These are phyloP conservation scores for Hassar affinis DNA, from an alignment of 2,113 vertebrate genomes.

Conservation along the genomic window DNA sequence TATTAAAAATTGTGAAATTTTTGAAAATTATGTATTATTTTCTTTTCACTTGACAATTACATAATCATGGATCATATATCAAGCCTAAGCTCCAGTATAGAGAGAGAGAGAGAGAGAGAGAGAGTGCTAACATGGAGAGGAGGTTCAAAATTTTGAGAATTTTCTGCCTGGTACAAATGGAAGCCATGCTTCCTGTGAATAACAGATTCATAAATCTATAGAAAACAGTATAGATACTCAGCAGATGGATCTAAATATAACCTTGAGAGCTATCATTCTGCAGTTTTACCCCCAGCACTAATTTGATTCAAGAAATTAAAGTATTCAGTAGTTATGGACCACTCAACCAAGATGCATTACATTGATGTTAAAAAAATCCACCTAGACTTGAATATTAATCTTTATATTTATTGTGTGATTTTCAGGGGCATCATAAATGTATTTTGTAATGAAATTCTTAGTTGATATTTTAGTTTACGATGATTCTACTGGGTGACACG, in stretches of 20 bases:
- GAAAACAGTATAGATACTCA: background rate
- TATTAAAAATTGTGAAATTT: too few relatives aligned
- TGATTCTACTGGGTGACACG: too few relatives aligned
- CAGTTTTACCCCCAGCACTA: slow-evolving; percentile 11
- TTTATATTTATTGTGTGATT: background rate
- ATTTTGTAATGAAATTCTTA: background rate
- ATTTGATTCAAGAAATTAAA: background rate
- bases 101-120: too few relatives aligned
- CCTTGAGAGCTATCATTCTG: background rate
- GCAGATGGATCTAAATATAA: slow-evolving; percentile 11
- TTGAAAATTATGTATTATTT: too few relatives aligned
- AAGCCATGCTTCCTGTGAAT: background rate
- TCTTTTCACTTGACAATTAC: too few relatives aligned
- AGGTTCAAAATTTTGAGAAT: background rate
- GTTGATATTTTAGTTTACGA: background rate
- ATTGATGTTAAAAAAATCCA: background rate
- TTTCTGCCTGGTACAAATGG: slow-evolving; percentile 11
- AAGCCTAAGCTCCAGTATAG: background rate
- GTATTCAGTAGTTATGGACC: background rate
- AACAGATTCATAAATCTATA: background rate
- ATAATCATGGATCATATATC: too few relatives aligned
- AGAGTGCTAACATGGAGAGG: slow-evolving; percentile 1
- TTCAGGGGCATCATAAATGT: background rate
- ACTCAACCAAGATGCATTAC: background rate
- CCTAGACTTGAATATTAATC: background rate